These are phyloP conservation scores for Erebia palarica DNA, from an alignment of 2,888 invertebrate genomes.

Conservation along the genomic window DNA sequence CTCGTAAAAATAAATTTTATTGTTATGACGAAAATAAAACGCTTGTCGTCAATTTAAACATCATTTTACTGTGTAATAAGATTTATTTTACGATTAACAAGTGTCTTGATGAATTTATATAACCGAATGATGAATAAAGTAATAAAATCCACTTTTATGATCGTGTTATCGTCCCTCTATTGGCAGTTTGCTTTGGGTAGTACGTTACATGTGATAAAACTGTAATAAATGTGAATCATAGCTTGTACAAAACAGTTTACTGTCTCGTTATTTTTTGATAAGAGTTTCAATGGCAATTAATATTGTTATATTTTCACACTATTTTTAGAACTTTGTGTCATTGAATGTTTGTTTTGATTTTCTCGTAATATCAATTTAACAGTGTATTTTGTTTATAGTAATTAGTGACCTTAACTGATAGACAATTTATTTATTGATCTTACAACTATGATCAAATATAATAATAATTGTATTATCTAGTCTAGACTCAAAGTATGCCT, in stretches of 20 bases:
- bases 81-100: constrained; percentile 83
- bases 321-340: constrained; percentile 29
- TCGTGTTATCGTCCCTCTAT: constrained; percentile 74
- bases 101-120: constrained; percentile 82
- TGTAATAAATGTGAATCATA: constrained; percentile 40
- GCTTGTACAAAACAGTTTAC: constrained; percentile 29
- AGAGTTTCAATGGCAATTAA: constrained; percentile 16
- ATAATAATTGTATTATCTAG: neutral
- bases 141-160: constrained; percentile 77
- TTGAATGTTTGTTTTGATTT: constrained; percentile 10
- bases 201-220: constrained; percentile 48
- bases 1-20: constrained; percentile 82
- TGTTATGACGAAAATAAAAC: constrained; percentile 83
- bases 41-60: constrained; percentile 83
- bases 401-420: neutral
- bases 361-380: constrained; percentile 1
- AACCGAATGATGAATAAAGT: constrained; percentile 78
- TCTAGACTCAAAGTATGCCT: neutral
- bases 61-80: constrained; percentile 81
- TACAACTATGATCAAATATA: neutral
- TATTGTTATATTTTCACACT: constrained; percentile 22
- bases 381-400: neutral
- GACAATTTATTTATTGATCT: neutral
- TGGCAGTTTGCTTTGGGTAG: constrained; percentile 58
- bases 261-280: constrained; percentile 36